Evolutionary conservation across 1,140 invertebrate species (phyloP).

Genomic region (Plectrocnemia conspersa): DNA sequence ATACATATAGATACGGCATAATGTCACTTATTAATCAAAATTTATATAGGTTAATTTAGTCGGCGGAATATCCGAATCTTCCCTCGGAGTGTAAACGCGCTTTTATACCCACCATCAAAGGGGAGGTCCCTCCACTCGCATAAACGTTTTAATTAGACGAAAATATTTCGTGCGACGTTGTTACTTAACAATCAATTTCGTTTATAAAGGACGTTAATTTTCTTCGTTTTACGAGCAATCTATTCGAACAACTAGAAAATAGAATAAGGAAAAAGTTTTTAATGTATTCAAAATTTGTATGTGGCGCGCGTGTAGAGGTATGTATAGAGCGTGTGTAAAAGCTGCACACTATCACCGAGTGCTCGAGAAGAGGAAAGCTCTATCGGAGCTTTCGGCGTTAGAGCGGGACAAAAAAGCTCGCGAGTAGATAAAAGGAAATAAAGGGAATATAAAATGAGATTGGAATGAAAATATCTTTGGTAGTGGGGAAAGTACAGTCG

Average conservation of each 20-base stretch:
- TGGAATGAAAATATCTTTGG: constrained; percentile 35
- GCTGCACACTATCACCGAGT: background rate
- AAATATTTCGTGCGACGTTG: background rate
- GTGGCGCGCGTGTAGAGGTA: constrained; percentile 15
- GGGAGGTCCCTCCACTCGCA: background rate
- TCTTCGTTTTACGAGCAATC: constrained; percentile 11
- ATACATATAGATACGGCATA: no score
- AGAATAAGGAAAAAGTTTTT: constrained; percentile 31
- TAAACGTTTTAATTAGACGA: constrained; percentile 2
- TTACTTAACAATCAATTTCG: background rate
- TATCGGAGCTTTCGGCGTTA: background rate
- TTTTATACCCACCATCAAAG: no score
- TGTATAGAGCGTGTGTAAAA: background rate
- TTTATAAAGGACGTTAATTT: background rate
- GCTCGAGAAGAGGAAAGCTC: constrained; percentile 5
- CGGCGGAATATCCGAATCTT: no score
- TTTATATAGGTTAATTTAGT: no score
- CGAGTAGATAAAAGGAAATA: constrained; percentile 36
- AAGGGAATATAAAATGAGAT: constrained; percentile 37
- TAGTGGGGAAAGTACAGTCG: constrained; percentile 14
- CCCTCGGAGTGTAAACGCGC: no score
- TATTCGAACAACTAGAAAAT: constrained; percentile 34
- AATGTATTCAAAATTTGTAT: constrained; percentile 31
- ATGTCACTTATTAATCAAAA: no score
- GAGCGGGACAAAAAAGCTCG: constrained; percentile 8